Evolutionary conservation across 1,140 invertebrate genomes (phyloP).

Genomic region (Cyclargus thomasi): DNA sequence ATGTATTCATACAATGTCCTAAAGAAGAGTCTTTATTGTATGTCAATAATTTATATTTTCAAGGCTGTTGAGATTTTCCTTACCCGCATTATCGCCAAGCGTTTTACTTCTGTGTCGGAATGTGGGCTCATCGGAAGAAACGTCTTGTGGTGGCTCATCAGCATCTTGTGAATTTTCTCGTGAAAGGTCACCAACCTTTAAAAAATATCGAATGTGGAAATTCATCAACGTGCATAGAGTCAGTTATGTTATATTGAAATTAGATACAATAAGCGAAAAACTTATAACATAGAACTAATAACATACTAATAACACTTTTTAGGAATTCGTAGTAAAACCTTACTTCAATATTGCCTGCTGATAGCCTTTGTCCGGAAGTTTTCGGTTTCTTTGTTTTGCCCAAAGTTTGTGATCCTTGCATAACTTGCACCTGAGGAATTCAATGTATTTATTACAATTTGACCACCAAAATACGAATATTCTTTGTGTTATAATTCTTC

Average conservation of each 20-base stretch:
- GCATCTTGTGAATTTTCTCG: slow-evolving; percentile 76
- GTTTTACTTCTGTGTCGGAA: slow-evolving; percentile 93
- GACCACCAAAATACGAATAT: no score
- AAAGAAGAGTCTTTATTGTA: no score
- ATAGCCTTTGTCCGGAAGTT: slow-evolving; percentile 85
- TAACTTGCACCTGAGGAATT: slow-evolving; percentile 72
- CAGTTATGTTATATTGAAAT: no score
- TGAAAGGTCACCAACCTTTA: slow-evolving; percentile 83
- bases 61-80: slow-evolving; percentile 28
- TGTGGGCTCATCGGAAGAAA: slow-evolving; percentile 67
- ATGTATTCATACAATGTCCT: no score
- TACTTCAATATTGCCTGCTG: slow-evolving; percentile 89
- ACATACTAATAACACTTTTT: not conserved
- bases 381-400: slow-evolving; percentile 84
- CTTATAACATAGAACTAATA: no score
- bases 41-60: not conserved
- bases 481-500: no score
- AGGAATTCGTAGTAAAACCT: slow-evolving; percentile 15
- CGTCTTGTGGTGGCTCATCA: slow-evolving; percentile 73
- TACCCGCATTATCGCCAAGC: slow-evolving; percentile 87
- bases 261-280: no score
- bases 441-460: not conserved
- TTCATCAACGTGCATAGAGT: no score
- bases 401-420: slow-evolving; percentile 82
- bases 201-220: not conserved